Conservation (phyloP, 2,888 invertebrate species). For the Drosophila yooni region DNA sequence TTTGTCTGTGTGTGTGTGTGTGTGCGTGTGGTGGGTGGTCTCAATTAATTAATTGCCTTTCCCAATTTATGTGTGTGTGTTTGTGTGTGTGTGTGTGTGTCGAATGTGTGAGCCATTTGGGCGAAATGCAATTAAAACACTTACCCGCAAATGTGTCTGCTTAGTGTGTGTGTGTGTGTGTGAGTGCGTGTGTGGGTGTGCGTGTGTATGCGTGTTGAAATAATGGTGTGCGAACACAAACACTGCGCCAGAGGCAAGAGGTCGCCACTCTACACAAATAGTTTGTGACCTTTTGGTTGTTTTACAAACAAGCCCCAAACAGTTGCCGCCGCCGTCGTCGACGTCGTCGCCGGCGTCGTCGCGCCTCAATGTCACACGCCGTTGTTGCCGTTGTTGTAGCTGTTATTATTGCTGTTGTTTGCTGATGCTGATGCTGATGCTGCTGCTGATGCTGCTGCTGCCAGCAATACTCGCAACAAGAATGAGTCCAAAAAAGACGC, state of each 20-base stretch:
- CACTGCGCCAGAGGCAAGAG: slow-evolving; percentile 64
- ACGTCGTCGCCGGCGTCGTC: slow-evolving; percentile 48
- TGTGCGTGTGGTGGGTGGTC: slow-evolving; percentile 54
- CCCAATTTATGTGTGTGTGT: slow-evolving; percentile 34
- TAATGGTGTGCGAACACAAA: slow-evolving; percentile 65
- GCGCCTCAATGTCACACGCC: slow-evolving; percentile 69
- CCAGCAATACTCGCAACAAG: slow-evolving; percentile 24
- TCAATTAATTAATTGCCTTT: slow-evolving; percentile 79
- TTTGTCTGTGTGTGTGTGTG: not conserved
- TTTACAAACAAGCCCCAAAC: slow-evolving; percentile 79
- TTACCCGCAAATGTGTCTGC: slow-evolving; percentile 65
- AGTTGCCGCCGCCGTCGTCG: slow-evolving; percentile 37
- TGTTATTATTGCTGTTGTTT: slow-evolving; percentile 14
- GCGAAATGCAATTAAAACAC: slow-evolving; percentile 78
- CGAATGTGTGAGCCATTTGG: slow-evolving; percentile 58
- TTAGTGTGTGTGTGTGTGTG: slow-evolving; percentile 31
- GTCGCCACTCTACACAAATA: slow-evolving; percentile 76
- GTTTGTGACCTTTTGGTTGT: slow-evolving; percentile 83
- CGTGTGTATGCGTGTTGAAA: slow-evolving; percentile 48
- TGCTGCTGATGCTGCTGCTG: slow-evolving; percentile 11
- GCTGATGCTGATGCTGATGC: slow-evolving; percentile 18
- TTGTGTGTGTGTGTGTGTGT: slow-evolving; percentile 25
- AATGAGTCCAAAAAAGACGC: slow-evolving; percentile 35
- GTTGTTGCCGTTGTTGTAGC: slow-evolving; percentile 17
- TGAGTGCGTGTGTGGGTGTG: slow-evolving; percentile 26